Conservation (phyloP, 2,888 invertebrate genomes). For the Lordiphosa fenestrarum region DNA sequence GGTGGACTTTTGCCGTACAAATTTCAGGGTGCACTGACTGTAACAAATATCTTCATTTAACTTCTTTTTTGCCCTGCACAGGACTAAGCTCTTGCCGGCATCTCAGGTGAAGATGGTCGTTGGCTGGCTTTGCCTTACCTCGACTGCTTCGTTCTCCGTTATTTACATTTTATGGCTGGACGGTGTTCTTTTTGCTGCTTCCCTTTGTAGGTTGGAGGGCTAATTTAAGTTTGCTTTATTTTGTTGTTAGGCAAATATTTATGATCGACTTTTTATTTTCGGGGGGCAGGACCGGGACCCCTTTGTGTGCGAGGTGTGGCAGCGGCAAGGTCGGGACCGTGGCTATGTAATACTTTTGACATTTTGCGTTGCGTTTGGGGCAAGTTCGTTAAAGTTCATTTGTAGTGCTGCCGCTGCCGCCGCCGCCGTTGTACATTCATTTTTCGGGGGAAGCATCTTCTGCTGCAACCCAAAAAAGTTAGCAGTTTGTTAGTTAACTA, state of each 20-base stretch:
- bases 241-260: conserved; percentile 58
- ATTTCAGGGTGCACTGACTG: conserved; percentile 69
- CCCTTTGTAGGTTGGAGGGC: conserved; percentile 20
- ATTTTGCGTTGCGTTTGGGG: conserved; percentile 31
- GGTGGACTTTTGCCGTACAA: conserved; percentile 6
- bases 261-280: conserved; percentile 56
- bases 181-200: conserved; percentile 23
- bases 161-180: conserved; percentile 58
- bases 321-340: conserved; percentile 3
- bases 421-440: conserved; percentile 11
- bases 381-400: conserved; percentile 44
- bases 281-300: no score
- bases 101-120: conserved; percentile 13
- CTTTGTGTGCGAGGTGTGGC: no score
- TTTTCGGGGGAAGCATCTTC: background rate
- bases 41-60: conserved; percentile 69
- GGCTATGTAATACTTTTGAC: conserved; percentile 38
- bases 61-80: conserved; percentile 20
- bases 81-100: conserved; percentile 2
- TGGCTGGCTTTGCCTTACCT: conserved; percentile 6
- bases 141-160: conserved; percentile 25
- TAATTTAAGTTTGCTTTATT: conserved; percentile 61
- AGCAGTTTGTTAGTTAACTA: conserved; percentile 19
- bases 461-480: background rate
- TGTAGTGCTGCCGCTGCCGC: conserved; percentile 5